phyloP scores from a whole-genome alignment of 2,797 vertebrate genomes.

The Hydrophis major region DNA sequence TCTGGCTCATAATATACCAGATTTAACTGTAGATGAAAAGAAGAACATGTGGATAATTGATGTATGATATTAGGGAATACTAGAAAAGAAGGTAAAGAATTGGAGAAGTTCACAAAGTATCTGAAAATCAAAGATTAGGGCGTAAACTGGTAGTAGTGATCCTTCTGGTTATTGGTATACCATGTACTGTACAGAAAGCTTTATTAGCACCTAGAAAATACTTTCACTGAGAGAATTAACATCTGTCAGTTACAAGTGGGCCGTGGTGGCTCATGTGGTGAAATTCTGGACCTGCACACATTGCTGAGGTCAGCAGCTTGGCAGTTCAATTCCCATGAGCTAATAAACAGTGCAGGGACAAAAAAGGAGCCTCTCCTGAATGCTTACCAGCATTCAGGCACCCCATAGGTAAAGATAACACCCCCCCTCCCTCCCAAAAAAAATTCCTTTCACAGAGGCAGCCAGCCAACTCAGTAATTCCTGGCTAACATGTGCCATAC shows the following conservation, averaged over 20 bases:
- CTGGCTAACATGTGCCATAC: no score
- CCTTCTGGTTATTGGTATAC: neutral
- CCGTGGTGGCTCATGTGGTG: no score
- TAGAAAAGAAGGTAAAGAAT: neutral
- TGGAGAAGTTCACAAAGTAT: neutral
- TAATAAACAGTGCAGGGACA: no score
- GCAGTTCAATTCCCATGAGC: no score
- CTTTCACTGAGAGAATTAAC: neutral
- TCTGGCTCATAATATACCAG: neutral
- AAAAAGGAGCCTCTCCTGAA: no score
- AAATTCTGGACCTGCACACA: no score
- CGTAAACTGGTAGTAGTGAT: neutral
- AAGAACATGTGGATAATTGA: neutral
- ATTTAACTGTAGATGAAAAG: neutral
- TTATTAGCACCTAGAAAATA: neutral
- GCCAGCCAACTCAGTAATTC: no score
- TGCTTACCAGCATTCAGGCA: no score
- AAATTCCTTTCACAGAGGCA: no score
- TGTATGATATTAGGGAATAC: neutral
- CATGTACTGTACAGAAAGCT: neutral
- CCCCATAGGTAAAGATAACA: no score
- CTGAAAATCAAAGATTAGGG: neutral
- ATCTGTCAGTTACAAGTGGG: neutral
- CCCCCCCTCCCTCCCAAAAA: no score
- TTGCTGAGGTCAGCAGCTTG: no score